These are phyloP conservation scores for Rhabditophanes sp. DNA, from an alignment of 2,888 invertebrate genomes.

Conservation along the genomic window DNA sequence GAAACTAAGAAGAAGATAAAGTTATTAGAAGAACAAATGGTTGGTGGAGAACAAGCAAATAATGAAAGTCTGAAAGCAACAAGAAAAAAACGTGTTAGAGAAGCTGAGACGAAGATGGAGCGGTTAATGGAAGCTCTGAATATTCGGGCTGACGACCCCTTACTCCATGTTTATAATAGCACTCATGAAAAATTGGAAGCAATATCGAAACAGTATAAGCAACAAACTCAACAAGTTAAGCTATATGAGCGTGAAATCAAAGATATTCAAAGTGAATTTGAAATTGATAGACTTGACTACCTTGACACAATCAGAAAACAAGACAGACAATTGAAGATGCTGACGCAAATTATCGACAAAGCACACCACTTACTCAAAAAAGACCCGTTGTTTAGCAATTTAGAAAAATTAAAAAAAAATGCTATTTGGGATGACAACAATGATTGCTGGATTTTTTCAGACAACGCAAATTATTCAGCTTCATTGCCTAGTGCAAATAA, in stretches of 20 bases:
- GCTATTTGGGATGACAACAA: no score
- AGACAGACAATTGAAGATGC: slow-evolving; percentile 56
- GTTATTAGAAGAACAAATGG: slow-evolving; percentile 59
- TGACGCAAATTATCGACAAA: slow-evolving; percentile 47
- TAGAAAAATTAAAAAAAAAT: no score
- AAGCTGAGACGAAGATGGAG: slow-evolving; percentile 53
- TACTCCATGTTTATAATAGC: slow-evolving; percentile 60
- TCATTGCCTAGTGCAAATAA: no score
- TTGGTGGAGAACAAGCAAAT: slow-evolving; percentile 62
- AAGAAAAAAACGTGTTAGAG: slow-evolving; percentile 55
- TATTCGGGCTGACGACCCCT: slow-evolving; percentile 57
- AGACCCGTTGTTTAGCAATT: no score
- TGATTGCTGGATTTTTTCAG: no score
- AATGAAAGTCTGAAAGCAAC: slow-evolving; percentile 59
- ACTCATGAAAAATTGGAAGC: slow-evolving; percentile 62
- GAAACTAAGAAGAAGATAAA: slow-evolving; percentile 47
- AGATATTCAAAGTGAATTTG: slow-evolving; percentile 66
- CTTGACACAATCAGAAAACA: slow-evolving; percentile 63
- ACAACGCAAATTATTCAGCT: no score
- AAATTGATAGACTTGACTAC: slow-evolving; percentile 65
- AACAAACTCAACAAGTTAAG: slow-evolving; percentile 54
- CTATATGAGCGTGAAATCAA: slow-evolving; percentile 51
- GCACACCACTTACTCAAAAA: slow-evolving; percentile 57
- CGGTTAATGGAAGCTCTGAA: slow-evolving; percentile 41
- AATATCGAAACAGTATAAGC: slow-evolving; percentile 57